Conservation (phyloP, 2,113 vertebrate genomes). For the Mastomys natalensis region DNA sequence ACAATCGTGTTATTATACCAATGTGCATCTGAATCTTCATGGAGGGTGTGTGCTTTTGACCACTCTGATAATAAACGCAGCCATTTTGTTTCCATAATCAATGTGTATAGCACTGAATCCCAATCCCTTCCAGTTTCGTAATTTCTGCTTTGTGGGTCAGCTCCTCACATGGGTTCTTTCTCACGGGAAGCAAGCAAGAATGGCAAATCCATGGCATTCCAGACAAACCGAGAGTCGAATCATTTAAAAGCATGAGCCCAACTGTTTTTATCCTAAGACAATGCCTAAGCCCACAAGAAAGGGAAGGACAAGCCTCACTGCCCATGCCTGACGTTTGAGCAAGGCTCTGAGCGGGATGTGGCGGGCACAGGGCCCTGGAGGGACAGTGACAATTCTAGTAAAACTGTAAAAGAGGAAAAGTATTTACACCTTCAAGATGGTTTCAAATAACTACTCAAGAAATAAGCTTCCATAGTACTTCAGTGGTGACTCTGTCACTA, state of each 20-base stretch:
- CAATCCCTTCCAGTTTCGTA: not conserved
- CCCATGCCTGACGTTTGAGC: not conserved
- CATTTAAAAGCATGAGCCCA: not conserved
- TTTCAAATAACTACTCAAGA: slow-evolving; percentile 36
- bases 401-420: not conserved
- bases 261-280: slow-evolving; percentile 17
- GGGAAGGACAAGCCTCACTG: not conserved
- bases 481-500: not conserved
- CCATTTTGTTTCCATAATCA: not conserved
- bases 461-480: not conserved
- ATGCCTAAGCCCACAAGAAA: not conserved
- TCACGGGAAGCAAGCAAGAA: not conserved
- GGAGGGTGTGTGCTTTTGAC: not conserved
- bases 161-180: not conserved
- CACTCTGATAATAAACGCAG: not conserved
- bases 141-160: not conserved
- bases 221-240: not conserved
- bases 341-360: not conserved
- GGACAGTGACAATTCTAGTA: not conserved
- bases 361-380: not conserved
- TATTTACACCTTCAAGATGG: not conserved
- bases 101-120: not conserved
- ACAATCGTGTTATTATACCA: not conserved
- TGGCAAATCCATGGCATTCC: not conserved
- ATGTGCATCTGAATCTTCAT: not conserved